Conservation (phyloP, 2,888 invertebrate species). For the Oasisia sp. region DNA sequence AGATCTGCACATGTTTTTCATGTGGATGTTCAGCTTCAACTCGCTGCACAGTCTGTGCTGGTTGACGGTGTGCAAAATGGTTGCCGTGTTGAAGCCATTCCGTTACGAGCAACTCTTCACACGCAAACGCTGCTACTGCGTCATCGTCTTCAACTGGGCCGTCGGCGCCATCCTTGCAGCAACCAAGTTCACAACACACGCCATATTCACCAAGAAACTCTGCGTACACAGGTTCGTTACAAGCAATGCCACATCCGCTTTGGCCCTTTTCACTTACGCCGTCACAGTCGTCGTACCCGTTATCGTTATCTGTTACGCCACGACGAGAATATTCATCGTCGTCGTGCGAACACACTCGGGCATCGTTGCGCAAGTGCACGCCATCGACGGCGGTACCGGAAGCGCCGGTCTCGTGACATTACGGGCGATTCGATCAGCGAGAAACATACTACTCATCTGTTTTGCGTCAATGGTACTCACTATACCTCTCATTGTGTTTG, state of each 20-base stretch:
- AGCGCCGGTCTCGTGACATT: neutral
- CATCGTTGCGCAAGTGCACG: neutral
- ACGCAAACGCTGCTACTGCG: neutral
- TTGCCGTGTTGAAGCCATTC: neutral
- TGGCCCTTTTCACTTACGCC: neutral
- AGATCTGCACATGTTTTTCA: neutral
- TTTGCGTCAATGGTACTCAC: neutral
- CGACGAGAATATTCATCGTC: neutral
- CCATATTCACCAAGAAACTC: neutral
- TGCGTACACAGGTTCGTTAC: neutral
- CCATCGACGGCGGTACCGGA: neutral
- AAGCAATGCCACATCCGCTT: neutral
- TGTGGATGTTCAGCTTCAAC: neutral
- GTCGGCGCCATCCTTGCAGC: neutral
- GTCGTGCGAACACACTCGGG: neutral
- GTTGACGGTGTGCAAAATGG: neutral
- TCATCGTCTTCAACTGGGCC: neutral
- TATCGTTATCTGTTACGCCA: neutral
- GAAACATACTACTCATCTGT: neutral
- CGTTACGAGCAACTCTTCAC: neutral
- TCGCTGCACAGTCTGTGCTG: neutral
- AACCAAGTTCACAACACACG: neutral
- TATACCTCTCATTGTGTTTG: neutral
- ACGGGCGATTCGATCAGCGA: neutral
- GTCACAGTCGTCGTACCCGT: neutral